Percentiles rank a stretch among this genome's conserved stretches.
Evolutionary conservation across 2,113 vertebrate species (phyloP).

Genomic region (Orycteropus afer): DNA sequence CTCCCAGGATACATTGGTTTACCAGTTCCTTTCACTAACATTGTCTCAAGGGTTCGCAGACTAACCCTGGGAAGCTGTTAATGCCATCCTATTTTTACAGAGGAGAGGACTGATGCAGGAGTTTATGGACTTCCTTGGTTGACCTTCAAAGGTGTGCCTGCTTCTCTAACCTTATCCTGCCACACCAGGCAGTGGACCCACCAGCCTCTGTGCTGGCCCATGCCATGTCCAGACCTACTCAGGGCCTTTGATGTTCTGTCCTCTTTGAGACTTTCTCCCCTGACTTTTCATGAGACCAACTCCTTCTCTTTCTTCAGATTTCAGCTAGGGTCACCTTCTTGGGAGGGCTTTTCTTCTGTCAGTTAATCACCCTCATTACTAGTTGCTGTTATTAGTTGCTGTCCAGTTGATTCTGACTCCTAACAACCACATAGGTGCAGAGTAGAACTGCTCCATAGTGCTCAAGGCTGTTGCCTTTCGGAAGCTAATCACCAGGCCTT

Average conservation of each 20-base stretch:
- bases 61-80: neutral
- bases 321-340: neutral
- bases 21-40: neutral
- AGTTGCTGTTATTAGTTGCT: neutral
- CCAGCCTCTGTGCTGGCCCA: neutral
- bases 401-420: neutral
- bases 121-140: neutral
- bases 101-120: neutral
- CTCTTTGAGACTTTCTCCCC: neutral
- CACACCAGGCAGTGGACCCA: rapidly evolving
- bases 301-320: neutral
- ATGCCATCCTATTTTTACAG: neutral
- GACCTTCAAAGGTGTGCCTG: neutral
- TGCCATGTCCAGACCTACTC: neutral
- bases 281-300: neutral
- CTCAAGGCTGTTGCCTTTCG: neutral
- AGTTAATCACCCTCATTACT: neutral
- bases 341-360: neutral
- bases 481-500: neutral
- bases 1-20: too few relatives aligned
- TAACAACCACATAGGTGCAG: neutral
- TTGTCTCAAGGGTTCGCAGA: neutral
- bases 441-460: neutral
- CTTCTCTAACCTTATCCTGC: neutral
- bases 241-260: neutral